Conservation (phyloP, 2,888 invertebrate species). For the Agapostemon virescens region DNA sequence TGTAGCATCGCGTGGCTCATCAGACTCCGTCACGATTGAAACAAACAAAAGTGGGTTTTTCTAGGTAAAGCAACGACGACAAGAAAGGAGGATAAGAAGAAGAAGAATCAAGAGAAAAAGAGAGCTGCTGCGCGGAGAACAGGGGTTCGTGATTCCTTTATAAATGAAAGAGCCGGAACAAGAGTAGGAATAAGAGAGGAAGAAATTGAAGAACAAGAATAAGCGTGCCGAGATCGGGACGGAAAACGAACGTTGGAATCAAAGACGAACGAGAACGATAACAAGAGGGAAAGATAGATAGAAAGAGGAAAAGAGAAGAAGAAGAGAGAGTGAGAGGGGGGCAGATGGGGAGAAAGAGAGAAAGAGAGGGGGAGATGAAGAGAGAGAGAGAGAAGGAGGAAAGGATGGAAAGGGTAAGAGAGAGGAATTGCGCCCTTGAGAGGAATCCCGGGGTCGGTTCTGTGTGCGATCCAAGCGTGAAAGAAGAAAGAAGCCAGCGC, state of each 20-base stretch:
- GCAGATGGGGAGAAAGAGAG: neutral
- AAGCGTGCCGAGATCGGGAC: neutral
- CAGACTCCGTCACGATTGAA: slow-evolving; percentile 3
- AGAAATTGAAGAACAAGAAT: slow-evolving; percentile 26
- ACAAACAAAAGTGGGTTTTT: slow-evolving; percentile 24
- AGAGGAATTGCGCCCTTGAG: slow-evolving; percentile 60
- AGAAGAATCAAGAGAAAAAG: neutral
- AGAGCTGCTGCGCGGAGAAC: neutral
- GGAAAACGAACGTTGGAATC: slow-evolving; percentile 14
- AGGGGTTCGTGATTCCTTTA: slow-evolving; percentile 43
- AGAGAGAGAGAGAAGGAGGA: slow-evolving; percentile 4
- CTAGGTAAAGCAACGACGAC: neutral
- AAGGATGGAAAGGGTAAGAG: slow-evolving; percentile 8
- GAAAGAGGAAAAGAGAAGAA: neutral
- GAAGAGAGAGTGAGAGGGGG: slow-evolving; percentile 12
- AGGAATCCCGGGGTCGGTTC: slow-evolving; percentile 61
- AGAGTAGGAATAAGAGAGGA: slow-evolving; percentile 13
- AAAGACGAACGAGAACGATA: slow-evolving; percentile 2
- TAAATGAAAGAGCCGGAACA: slow-evolving; percentile 27
- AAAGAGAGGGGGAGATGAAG: neutral
- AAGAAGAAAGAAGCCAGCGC: slow-evolving; percentile 67
- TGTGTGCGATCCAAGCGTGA: slow-evolving; percentile 68
- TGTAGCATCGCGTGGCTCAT: slow-evolving; percentile 17
- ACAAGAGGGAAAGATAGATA: neutral
- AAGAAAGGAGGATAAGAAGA: neutral